Evolutionary conservation across 2,888 invertebrate genomes (phyloP).

Genomic region (Mechanitis messenoides): DNA sequence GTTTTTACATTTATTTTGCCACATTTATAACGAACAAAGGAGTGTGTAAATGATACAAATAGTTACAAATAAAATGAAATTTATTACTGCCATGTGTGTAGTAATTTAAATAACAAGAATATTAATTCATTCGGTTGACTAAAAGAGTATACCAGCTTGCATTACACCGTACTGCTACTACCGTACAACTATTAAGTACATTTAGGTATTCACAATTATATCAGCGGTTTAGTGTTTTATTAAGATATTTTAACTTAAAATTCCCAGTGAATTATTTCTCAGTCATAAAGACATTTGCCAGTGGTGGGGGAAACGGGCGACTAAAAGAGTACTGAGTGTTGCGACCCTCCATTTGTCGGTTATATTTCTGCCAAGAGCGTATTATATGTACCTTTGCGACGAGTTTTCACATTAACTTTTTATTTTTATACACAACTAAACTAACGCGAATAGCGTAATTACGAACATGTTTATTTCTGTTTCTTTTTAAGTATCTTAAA

Average conservation of each 20-base stretch:
- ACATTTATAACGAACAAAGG: too few relatives aligned
- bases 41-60: too few relatives aligned
- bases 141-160: background rate
- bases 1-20: too few relatives aligned
- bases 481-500: too few relatives aligned
- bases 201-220: constrained; percentile 16
- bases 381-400: constrained; percentile 26
- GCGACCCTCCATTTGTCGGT: constrained; percentile 43
- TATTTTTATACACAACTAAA: constrained; percentile 19
- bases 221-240: constrained; percentile 26
- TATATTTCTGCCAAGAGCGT: constrained; percentile 23
- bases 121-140: too few relatives aligned
- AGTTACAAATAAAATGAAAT: too few relatives aligned
- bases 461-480: constrained; percentile 18
- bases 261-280: constrained; percentile 28
- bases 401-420: constrained; percentile 19
- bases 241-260: constrained; percentile 21
- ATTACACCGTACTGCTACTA: background rate
- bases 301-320: constrained; percentile 30
- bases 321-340: constrained; percentile 34
- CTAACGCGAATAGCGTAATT: constrained; percentile 25
- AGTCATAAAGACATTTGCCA: constrained; percentile 35
- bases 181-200: background rate
- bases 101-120: too few relatives aligned
- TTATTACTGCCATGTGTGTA: too few relatives aligned